Evolutionary conservation across 2,888 invertebrate species (phyloP).

Genomic region (Tromatobia lineatoria): DNA sequence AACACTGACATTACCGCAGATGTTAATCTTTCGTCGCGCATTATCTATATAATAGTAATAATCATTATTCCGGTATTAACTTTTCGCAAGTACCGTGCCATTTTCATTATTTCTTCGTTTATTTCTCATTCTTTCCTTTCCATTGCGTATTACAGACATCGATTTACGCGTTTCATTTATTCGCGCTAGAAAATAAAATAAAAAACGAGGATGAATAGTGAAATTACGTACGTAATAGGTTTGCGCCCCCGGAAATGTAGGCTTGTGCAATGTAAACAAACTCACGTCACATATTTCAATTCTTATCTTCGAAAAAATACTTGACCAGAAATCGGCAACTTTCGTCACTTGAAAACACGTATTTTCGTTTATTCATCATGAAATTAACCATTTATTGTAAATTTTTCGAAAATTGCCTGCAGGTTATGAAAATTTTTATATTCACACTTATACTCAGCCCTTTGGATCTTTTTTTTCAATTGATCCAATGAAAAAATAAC

Average conservation of each 20-base stretch:
- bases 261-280: constrained; percentile 74
- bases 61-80: constrained; percentile 65
- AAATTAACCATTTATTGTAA: no score
- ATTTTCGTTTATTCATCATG: no score
- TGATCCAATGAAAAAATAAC: no score
- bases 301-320: constrained; percentile 13
- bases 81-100: constrained; percentile 64
- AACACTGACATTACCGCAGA: constrained; percentile 38
- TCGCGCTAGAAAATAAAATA: constrained; percentile 21
- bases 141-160: constrained; percentile 67
- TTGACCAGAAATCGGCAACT: not conserved
- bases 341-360: no score
- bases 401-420: no score
- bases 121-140: constrained; percentile 38
- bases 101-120: constrained; percentile 37
- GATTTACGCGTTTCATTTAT: constrained; percentile 28
- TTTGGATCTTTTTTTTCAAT: no score
- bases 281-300: constrained; percentile 8
- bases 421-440: no score
- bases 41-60: constrained; percentile 64
- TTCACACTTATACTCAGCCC: no score
- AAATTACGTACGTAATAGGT: constrained; percentile 53
- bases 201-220: constrained; percentile 43
- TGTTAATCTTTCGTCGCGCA: constrained; percentile 57
- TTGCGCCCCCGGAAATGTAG: constrained; percentile 69